Conservation (phyloP, 2,113 vertebrate genomes). For the Myanophis thanlyinensis region DNA sequence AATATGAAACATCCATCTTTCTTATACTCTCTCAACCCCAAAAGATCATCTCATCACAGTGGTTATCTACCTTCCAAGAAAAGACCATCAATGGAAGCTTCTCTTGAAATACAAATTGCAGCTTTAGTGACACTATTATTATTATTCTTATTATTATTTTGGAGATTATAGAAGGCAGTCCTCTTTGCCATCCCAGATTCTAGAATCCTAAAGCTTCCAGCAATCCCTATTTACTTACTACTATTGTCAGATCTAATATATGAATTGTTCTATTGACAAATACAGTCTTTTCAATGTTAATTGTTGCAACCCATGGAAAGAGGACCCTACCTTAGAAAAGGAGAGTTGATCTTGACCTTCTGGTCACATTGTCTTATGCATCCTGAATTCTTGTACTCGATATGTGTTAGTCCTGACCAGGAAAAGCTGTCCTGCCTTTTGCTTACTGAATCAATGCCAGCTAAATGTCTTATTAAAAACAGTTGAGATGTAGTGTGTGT, state of each 20-base stretch:
- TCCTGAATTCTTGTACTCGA: neutral
- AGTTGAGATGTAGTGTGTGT: neutral
- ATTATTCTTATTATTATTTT: neutral
- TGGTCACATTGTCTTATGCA: neutral
- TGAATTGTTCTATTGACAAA: neutral
- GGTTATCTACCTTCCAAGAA: neutral
- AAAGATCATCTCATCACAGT: neutral
- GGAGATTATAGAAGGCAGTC: neutral
- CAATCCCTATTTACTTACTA: neutral
- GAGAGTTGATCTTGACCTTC: neutral
- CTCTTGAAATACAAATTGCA: neutral
- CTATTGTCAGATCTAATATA: neutral
- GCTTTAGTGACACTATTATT: neutral
- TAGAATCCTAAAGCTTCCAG: neutral
- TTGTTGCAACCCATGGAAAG: neutral
- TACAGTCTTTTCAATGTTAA: neutral
- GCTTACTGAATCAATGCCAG: conserved; percentile 44
- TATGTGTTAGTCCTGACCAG: conserved; percentile 27
- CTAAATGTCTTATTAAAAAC: conserved; percentile 27
- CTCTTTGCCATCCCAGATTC: neutral
- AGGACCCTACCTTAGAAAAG: neutral
- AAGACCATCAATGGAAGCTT: neutral
- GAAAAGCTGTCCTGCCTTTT: conserved; percentile 24
- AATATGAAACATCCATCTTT: neutral
- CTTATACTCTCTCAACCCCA: neutral